A percentile compares a stretch with the other conserved stretches of the same genome.
Conservation (phyloP, 2,888 invertebrate genomes). For the Sipha maydis region DNA sequence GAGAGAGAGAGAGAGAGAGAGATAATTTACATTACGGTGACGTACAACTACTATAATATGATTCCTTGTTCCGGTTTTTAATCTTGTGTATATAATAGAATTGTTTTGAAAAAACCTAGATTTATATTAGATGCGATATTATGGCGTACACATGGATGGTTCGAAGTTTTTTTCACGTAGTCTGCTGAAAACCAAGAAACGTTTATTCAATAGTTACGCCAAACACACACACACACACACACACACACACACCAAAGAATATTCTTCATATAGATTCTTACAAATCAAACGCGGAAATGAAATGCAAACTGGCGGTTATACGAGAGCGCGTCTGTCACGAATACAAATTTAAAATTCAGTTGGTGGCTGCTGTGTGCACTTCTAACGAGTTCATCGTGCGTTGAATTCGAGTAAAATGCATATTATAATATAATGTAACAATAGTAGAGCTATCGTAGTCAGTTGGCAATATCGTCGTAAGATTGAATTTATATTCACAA, state of each 20-base stretch:
- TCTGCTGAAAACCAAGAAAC: constrained; percentile 24
- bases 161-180: neutral
- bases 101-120: neutral
- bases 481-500: neutral
- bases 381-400: constrained; percentile 46
- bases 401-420: constrained; percentile 9
- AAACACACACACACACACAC: neutral
- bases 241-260: too few relatives aligned
- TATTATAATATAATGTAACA: neutral
- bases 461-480: neutral
- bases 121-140: neutral
- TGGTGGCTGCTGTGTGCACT: neutral
- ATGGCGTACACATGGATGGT: neutral
- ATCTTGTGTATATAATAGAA: too few relatives aligned
- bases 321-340: constrained; percentile 34
- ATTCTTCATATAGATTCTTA: neutral
- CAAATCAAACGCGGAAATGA: neutral
- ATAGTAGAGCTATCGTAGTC: neutral
- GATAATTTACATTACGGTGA: neutral
- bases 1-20: neutral
- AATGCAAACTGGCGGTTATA: neutral
- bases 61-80: too few relatives aligned
- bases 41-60: neutral
- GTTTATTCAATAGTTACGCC: neutral
- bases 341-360: constrained; percentile 36